Evolutionary conservation across 2,113 vertebrate species (phyloP).

Genomic region (Meles meles): DNA sequence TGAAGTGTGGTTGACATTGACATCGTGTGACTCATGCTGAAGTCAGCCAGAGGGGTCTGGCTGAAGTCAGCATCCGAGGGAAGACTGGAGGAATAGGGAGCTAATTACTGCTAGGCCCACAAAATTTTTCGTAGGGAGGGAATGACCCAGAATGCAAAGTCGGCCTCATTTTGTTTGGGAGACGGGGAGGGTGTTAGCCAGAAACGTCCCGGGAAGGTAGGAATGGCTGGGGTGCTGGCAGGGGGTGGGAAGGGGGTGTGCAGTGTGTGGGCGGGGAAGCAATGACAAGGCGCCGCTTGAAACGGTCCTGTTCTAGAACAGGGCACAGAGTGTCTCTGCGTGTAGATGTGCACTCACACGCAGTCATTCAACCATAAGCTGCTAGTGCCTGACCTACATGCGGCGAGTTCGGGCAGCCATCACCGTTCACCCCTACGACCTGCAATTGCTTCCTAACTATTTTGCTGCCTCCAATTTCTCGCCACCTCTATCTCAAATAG

Average conservation of each 20-base stretch:
- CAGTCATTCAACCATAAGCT: neutral
- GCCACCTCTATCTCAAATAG: neutral
- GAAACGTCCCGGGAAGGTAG: neutral
- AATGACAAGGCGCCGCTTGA: neutral
- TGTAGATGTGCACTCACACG: neutral
- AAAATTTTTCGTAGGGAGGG: conserved; percentile 31
- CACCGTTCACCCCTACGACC: neutral
- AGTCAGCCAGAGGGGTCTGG: neutral
- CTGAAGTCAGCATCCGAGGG: conserved; percentile 16
- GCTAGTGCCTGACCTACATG: neutral
- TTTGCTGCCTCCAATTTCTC: neutral
- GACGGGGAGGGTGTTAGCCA: neutral
- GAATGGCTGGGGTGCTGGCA: neutral
- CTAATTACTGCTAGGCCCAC: conserved; percentile 48
- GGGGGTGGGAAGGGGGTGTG: neutral
- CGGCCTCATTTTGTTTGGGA: conserved; percentile 38
- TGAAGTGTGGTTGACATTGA: neutral
- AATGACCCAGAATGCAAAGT: conserved; percentile 66
- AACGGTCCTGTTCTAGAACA: neutral
- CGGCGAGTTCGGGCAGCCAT: neutral
- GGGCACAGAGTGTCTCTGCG: neutral
- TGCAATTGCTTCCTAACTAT: neutral
- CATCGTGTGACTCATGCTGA: neutral
- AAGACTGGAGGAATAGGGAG: conserved; percentile 33
- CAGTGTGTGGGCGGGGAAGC: neutral